Percentiles rank a stretch among this genome's conserved stretches.
phyloP scores from a whole-genome alignment of 2,113 vertebrate species.

The Burhinus bistriatus region DNA sequence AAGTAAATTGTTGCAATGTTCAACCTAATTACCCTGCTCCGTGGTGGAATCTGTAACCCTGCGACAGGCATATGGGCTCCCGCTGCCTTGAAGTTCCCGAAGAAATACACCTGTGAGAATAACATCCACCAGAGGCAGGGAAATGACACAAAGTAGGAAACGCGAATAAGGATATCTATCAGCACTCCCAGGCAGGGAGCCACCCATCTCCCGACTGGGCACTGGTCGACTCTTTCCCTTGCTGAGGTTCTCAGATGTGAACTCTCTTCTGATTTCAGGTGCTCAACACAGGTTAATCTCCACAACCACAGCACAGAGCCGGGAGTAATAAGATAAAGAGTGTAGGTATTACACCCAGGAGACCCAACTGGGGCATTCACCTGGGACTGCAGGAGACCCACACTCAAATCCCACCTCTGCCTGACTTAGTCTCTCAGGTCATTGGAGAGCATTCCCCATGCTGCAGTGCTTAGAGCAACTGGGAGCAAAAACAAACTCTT shows the following conservation, averaged over 20 bases:
- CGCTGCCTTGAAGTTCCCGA: neutral
- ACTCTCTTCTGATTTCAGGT: neutral
- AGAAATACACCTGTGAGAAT: neutral
- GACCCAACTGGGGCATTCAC: neutral
- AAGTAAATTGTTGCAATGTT: conserved; percentile 6
- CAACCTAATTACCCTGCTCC: conserved; percentile 20
- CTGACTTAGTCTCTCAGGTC: neutral
- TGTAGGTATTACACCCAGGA: neutral
- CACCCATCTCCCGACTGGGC: neutral
- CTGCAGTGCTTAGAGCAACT: neutral
- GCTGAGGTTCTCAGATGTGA: neutral
- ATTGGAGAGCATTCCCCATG: neutral
- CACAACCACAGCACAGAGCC: neutral
- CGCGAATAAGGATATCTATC: neutral
- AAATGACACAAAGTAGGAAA: neutral
- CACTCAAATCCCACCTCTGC: neutral
- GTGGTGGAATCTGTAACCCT: neutral
- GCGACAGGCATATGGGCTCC: neutral
- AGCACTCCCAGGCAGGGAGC: neutral
- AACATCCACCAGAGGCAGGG: neutral
- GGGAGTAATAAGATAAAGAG: rapidly evolving
- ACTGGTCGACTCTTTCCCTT: neutral
- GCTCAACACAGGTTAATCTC: neutral
- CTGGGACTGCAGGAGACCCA: neutral
- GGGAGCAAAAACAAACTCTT: neutral